Evolutionary conservation across 2,797 vertebrate species (phyloP).

Genomic region (Cephalopachus bancanus): DNA sequence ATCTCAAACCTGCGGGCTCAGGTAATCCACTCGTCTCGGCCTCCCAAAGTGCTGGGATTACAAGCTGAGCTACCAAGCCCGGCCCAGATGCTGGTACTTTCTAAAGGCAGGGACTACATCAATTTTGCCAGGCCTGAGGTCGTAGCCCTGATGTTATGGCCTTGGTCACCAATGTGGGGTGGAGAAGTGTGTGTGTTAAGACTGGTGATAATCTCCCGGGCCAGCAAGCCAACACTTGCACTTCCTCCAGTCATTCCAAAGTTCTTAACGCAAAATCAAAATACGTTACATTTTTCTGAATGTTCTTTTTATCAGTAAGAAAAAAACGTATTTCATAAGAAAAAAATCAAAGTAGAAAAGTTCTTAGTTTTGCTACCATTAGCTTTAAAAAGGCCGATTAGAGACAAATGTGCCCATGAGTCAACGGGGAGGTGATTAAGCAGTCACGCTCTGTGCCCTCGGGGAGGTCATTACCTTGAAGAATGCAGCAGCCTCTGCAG

Average conservation of each 20-base stretch:
- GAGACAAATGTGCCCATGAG: conserved; percentile 67
- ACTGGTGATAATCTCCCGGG: neutral
- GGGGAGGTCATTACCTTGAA: conserved; percentile 69
- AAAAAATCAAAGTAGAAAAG: conserved; percentile 50
- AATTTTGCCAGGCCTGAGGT: neutral
- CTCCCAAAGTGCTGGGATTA: neutral
- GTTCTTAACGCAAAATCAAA: conserved; percentile 27
- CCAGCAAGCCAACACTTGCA: neutral
- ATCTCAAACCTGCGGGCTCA: neutral
- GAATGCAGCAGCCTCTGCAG: conserved; percentile 34
- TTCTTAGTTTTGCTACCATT: conserved; percentile 66
- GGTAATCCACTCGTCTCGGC: neutral
- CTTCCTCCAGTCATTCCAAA: neutral
- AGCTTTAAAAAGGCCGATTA: conserved; percentile 45
- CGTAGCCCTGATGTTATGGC: no score
- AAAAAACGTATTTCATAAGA: conserved; percentile 50
- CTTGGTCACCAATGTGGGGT: neutral
- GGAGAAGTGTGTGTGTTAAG: neutral
- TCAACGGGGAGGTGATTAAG: conserved; percentile 57
- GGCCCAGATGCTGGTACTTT: neutral
- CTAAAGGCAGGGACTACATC: neutral
- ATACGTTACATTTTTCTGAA: conserved; percentile 13
- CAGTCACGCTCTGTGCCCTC: conserved; percentile 11
- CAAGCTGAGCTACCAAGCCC: neutral
- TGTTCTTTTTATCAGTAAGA: neutral